Evolutionary conservation across 2,797 vertebrate species (phyloP).

Genomic region (Pachyuromys duprasi): DNA sequence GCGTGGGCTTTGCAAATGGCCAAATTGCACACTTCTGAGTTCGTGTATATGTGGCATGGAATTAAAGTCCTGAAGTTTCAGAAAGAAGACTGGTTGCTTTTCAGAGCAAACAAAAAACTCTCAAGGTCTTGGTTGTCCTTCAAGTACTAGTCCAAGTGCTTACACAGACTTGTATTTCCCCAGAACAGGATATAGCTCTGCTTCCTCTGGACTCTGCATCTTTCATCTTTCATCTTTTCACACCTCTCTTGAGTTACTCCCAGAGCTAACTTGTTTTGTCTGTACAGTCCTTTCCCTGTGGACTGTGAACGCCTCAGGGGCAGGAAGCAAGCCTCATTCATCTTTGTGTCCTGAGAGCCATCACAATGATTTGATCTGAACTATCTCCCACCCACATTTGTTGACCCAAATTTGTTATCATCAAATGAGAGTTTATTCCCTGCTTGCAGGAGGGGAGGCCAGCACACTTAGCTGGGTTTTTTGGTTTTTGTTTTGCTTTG

Average conservation of each 20-base stretch:
- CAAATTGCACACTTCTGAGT: conserved; percentile 24
- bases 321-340: neutral
- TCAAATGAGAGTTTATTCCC: neutral
- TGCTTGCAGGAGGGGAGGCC: neutral
- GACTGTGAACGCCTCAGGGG: neutral
- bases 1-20: conserved; percentile 52
- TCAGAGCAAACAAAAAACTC: neutral
- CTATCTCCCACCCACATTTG: no score
- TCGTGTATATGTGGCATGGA: neutral
- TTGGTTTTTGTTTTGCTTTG: neutral
- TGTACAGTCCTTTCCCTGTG: neutral
- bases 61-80: neutral
- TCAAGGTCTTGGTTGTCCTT: neutral
- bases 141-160: neutral
- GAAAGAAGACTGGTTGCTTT: neutral
- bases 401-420: conserved; percentile 1
- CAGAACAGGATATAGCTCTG: neutral
- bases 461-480: neutral
- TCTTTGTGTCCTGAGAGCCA: neutral
- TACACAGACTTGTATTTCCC: neutral
- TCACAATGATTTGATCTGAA: neutral
- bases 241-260: neutral
- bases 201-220: neutral
- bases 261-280: neutral
- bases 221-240: neutral